Conservation (phyloP, 2,113 vertebrate species). For the Brachionichthys hirsutus region DNA sequence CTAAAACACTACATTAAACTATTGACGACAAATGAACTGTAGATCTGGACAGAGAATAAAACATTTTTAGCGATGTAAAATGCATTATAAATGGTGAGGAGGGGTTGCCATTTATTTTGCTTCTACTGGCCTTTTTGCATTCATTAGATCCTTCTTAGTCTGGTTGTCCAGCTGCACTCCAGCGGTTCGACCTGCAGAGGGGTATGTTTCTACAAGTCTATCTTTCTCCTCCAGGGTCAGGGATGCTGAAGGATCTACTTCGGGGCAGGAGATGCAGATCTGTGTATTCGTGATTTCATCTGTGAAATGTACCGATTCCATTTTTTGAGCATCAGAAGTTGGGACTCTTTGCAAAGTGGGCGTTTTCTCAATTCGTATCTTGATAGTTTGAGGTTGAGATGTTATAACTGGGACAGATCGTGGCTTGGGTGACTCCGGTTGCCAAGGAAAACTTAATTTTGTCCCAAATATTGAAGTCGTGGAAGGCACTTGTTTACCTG, state of each 20-base stretch:
- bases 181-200: constrained; percentile 63
- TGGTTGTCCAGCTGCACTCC: constrained; percentile 74
- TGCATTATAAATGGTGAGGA: constrained; percentile 88
- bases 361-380: constrained; percentile 40
- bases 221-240: constrained; percentile 67
- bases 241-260: constrained; percentile 69
- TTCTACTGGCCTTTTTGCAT: constrained; percentile 92
- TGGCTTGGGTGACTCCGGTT: constrained; percentile 66
- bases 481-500: constrained; percentile 61
- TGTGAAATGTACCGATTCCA: constrained; percentile 61
- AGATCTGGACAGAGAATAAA: constrained; percentile 60
- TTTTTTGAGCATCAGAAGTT: constrained; percentile 50
- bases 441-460: constrained; percentile 85
- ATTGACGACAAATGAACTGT: constrained; percentile 43
- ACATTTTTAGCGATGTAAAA: constrained; percentile 36
- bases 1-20: constrained; percentile 20
- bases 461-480: constrained; percentile 80
- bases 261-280: constrained; percentile 64
- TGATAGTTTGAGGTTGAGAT: constrained; percentile 71
- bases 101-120: constrained; percentile 90
- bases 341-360: constrained; percentile 45
- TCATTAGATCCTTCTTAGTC: constrained; percentile 76
- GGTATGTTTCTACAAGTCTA: constrained; percentile 63
- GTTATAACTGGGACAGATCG: constrained; percentile 61
- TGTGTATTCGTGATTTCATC: constrained; percentile 55